Evolutionary conservation across 2,888 invertebrate genomes (phyloP).

Genomic region (Catocala nupta): DNA sequence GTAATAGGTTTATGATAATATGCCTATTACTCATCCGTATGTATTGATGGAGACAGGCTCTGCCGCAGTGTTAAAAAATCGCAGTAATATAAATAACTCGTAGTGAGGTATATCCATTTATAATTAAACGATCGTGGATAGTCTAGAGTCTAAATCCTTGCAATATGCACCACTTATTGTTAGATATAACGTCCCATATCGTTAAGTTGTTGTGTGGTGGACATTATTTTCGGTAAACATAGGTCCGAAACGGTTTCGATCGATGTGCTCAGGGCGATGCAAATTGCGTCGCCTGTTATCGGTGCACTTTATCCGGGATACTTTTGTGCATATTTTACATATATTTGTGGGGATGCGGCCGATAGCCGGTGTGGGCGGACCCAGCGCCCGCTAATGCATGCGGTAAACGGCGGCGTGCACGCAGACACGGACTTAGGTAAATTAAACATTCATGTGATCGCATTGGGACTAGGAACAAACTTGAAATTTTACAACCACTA

Average conservation of each 20-base stretch:
- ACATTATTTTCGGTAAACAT: constrained; percentile 76
- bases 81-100: not conserved
- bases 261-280: constrained; percentile 77
- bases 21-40: no score
- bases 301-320: constrained; percentile 82
- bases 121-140: no score
- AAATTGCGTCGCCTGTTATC: constrained; percentile 84
- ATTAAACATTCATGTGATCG: constrained; percentile 46
- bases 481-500: no score
- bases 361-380: constrained; percentile 79
- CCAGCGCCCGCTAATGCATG: constrained; percentile 73
- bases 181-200: constrained; percentile 35
- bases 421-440: constrained; percentile 66
- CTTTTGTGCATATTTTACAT: constrained; percentile 85
- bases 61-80: constrained; percentile 26
- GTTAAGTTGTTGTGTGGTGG: constrained; percentile 41
- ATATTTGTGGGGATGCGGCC: constrained; percentile 77
- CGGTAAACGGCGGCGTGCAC: constrained; percentile 60
- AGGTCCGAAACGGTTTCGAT: constrained; percentile 70
- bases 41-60: constrained; percentile 3
- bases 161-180: constrained; percentile 23
- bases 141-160: no score
- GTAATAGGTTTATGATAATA: no score
- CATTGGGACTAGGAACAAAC: constrained; percentile 15
- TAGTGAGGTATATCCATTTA: no score